phyloP scores from a whole-genome alignment of 1,140 invertebrate species.

The Drosophila bifasciata region DNA sequence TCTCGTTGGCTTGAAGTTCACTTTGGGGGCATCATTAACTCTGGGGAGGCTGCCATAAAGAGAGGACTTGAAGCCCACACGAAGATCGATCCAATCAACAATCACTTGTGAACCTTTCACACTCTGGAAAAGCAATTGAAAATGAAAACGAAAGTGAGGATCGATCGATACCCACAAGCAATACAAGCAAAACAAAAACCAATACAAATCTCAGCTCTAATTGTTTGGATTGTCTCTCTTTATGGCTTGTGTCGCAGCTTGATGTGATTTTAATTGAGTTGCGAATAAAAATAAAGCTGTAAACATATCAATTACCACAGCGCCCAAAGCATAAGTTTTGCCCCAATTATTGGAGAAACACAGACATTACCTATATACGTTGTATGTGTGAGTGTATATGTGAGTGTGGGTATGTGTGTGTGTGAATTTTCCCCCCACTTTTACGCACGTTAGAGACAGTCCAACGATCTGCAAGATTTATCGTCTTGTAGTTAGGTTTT shows the following conservation, averaged over 20 bases:
- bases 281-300: constrained; percentile 68
- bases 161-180: constrained; percentile 2
- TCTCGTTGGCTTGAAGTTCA: constrained; percentile 13
- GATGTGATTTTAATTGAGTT: constrained; percentile 72
- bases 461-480: constrained; percentile 23
- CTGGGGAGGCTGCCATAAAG: constrained; percentile 4
- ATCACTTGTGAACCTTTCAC: constrained; percentile 35
- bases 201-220: constrained; percentile 66
- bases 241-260: constrained; percentile 48
- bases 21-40: constrained; percentile 14
- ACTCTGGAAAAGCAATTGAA: constrained; percentile 10
- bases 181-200: constrained; percentile 12
- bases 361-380: constrained; percentile 7
- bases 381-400: not conserved
- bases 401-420: not conserved
- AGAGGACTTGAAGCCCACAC: constrained; percentile 16
- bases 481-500: constrained; percentile 11
- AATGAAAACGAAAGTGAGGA: constrained; percentile 50
- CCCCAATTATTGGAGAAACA: constrained; percentile 62
- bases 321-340: constrained; percentile 45
- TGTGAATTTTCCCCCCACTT: too few relatives aligned
- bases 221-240: constrained; percentile 57
- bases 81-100: constrained; percentile 6
- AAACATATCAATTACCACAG: constrained; percentile 75
- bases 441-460: too few relatives aligned